A percentile compares a stretch with the other conserved stretches of the same genome.
These are phyloP conservation scores for Cephus runcator DNA, from an alignment of 2,888 invertebrate species.

Conservation along the genomic window DNA sequence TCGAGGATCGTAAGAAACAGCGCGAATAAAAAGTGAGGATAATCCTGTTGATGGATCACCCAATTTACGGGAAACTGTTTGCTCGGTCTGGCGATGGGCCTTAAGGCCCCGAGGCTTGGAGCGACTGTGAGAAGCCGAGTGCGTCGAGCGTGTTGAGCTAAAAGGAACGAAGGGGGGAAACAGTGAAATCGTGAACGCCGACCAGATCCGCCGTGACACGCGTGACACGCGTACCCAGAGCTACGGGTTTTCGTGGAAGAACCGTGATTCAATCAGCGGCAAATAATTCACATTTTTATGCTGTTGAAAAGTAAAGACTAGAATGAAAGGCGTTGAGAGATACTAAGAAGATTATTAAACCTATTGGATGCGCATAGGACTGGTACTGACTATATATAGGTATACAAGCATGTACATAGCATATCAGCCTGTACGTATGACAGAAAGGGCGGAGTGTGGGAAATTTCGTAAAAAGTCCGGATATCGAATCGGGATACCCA, in stretches of 20 bases:
- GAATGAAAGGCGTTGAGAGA: neutral
- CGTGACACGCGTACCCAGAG: neutral
- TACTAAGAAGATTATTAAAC: neutral
- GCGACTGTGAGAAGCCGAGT: neutral
- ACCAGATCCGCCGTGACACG: neutral
- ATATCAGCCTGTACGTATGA: neutral
- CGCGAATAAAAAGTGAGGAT: constrained; percentile 10
- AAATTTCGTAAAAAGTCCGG: neutral
- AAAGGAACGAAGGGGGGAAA: neutral
- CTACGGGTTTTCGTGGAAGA: constrained; percentile 10
- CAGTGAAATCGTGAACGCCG: neutral
- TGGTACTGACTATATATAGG: neutral
- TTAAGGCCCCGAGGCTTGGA: neutral
- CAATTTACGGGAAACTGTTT: constrained; percentile 18
- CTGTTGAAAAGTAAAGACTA: constrained; percentile 1
- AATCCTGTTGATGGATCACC: constrained; percentile 18
- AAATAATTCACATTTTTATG: constrained; percentile 21
- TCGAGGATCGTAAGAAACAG: neutral
- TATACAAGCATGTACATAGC: neutral
- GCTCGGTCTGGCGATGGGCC: neutral
- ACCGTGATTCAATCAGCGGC: constrained; percentile 18
- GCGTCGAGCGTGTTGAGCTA: neutral
- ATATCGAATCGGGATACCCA: neutral
- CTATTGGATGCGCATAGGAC: neutral
- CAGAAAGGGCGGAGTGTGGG: neutral